Percentiles rank a stretch among this genome's conserved stretches.
Conservation (phyloP, 2,797 vertebrate genomes). For the Pipistrellus pygmaeus region DNA sequence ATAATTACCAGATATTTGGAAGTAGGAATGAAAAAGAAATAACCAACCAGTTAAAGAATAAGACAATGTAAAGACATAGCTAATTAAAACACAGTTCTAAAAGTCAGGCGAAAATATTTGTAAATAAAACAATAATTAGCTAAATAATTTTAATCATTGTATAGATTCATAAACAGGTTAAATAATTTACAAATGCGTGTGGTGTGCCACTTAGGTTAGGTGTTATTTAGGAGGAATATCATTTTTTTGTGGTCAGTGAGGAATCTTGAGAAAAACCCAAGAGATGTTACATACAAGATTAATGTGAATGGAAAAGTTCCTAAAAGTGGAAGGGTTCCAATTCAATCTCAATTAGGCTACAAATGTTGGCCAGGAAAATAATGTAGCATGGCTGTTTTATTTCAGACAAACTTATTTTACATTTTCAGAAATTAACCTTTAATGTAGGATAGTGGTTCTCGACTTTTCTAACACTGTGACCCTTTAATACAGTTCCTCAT, state of each 20-base stretch:
- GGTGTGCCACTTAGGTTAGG: not conserved
- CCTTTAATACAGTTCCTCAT: no score
- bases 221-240: not conserved
- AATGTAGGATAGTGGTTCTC: not conserved
- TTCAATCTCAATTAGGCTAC: not conserved
- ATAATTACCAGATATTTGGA: slow-evolving; percentile 23
- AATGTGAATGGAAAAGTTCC: slow-evolving; percentile 1
- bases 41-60: not conserved
- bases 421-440: slow-evolving; percentile 1
- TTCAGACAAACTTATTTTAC: slow-evolving; percentile 38
- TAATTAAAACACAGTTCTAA: slow-evolving; percentile 38
- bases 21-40: not conserved
- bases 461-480: no score
- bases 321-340: not conserved
- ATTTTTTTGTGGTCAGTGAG: not conserved
- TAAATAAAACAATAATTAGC: not conserved
- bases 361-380: slow-evolving; percentile 6
- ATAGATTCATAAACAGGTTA: not conserved
- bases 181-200: not conserved
- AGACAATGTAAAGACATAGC: not conserved
- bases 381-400: not conserved
- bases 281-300: not conserved
- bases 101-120: not conserved
- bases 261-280: slow-evolving; percentile 34
- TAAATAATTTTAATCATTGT: not conserved